phyloP scores from a whole-genome alignment of 2,888 invertebrate genomes.

The Hetaerina titia region DNA sequence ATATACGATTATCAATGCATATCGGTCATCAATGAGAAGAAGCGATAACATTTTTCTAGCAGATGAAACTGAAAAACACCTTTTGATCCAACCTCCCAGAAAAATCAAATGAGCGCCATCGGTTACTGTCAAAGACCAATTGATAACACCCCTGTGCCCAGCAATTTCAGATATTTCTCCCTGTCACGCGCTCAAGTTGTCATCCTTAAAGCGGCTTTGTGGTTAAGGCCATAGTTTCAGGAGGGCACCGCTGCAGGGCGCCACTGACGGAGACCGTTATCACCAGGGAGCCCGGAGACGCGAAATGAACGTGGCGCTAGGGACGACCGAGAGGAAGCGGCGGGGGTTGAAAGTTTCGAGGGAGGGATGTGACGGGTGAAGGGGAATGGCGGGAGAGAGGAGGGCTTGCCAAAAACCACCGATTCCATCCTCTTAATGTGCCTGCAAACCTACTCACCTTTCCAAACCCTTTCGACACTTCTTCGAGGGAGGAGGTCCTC shows the following conservation, averaged over 20 bases:
- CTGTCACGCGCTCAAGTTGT: background rate
- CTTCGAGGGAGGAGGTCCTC: background rate
- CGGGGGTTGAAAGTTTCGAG: background rate
- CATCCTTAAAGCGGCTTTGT: slow-evolving; percentile 59
- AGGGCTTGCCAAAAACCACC: background rate
- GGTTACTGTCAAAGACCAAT: background rate
- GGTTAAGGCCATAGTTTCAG: slow-evolving; percentile 18
- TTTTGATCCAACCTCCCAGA: background rate
- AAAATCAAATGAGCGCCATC: background rate
- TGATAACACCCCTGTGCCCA: background rate
- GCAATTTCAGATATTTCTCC: background rate
- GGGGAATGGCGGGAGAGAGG: background rate
- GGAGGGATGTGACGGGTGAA: background rate
- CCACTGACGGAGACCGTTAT: slow-evolving; percentile 59
- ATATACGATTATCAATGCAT: no score
- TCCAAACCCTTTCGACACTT: background rate
- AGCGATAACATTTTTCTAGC: no score
- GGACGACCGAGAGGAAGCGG: background rate
- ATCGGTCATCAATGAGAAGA: no score
- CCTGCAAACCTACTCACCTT: background rate
- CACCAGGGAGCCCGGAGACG: background rate
- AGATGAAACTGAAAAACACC: background rate
- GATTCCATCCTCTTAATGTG: background rate
- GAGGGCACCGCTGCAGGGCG: slow-evolving; percentile 51
- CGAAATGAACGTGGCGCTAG: slow-evolving; percentile 39